Base-by-base conservation (phyloP, 2,888 invertebrate genomes). In the Torymus tubicola region DNA sequence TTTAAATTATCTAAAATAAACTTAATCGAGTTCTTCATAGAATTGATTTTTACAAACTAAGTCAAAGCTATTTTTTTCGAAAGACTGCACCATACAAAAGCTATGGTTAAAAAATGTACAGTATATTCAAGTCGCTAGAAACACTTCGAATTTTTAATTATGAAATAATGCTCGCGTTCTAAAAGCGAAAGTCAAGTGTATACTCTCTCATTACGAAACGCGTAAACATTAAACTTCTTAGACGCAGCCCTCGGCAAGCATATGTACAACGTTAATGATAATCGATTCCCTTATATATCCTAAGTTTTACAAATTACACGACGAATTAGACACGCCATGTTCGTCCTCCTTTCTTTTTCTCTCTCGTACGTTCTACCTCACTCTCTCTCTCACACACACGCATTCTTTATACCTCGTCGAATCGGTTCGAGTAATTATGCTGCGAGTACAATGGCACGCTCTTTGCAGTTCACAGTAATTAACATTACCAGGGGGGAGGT, bases 371-470 rank as follows among this genome's bases (percentile, higher is more conserved):
- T 21, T 24, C 16, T 61, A 71, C 18, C 65, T 73, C 57, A 50
- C 61, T 68, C 31, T 53, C 42, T 55, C 24, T 31, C 65, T 57
- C 57, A 8, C 65, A 53, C 12, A 13, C 18, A 57, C 42, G 42
- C 42, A 42, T 42, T 42, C 42, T 42, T 42, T 42, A 42, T 42
- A 42, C 42, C 42, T 42, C 42, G 42, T 42, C 42, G 42, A 71
- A 65, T 78, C 16, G 75, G 67, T 71, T 72, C 55, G 60, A 82
- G 73, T 82, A 80, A 80, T 78, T 82, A 74, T 61, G 82, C 77
- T 70, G 71, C 57, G 74, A 80, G 74, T 77, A 82, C 80, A 80
- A 80, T 82, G 82, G 82, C 82, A 80, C 79, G 80, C 76, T 77
- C 55, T 73, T 69, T 73, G 65, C 52, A 77, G 68, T 69, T 81